These are phyloP conservation scores for Danionella dracula DNA, from an alignment of 2,797 vertebrate genomes.

Conservation along the genomic window DNA sequence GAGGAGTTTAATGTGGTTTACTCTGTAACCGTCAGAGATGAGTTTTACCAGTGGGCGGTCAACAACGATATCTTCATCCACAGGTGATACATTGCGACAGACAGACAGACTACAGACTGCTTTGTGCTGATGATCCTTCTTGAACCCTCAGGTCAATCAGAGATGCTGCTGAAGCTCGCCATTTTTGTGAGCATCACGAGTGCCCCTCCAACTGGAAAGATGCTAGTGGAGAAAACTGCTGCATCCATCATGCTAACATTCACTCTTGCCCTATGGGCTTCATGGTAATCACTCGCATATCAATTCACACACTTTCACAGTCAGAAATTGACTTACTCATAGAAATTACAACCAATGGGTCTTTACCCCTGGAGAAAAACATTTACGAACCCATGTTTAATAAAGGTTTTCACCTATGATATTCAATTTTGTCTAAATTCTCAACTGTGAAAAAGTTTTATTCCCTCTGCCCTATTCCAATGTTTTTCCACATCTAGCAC, in stretches of 20 bases:
- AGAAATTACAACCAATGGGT: too few relatives aligned
- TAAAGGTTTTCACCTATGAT: too few relatives aligned
- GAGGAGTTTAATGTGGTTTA: constrained; percentile 76
- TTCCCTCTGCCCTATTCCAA: too few relatives aligned
- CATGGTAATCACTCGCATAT: constrained; percentile 55
- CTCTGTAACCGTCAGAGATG: constrained; percentile 66
- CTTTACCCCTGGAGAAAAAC: too few relatives aligned
- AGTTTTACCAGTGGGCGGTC: constrained; percentile 76
- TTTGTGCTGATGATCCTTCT: background rate
- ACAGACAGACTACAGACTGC: background rate
- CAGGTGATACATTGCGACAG: constrained; percentile 53
- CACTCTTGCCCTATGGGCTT: constrained; percentile 79
- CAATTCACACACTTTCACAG: too few relatives aligned
- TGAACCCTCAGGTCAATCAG: constrained; percentile 52
- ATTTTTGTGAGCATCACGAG: constrained; percentile 76
- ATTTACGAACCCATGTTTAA: too few relatives aligned
- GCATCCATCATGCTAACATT: constrained; percentile 79
- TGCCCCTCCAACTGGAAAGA: constrained; percentile 78
- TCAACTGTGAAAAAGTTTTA: too few relatives aligned
- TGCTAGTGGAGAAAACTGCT: constrained; percentile 77
- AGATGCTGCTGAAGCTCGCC: constrained; percentile 62
- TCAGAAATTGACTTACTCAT: too few relatives aligned
- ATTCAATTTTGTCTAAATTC: too few relatives aligned
- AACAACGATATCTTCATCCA: constrained; percentile 69
- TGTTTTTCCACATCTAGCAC: too few relatives aligned